Percentiles rank a stretch among this genome's conserved stretches.
Evolutionary conservation across 2,888 invertebrate genomes (phyloP).

Genomic region (Elysia crispata): DNA sequence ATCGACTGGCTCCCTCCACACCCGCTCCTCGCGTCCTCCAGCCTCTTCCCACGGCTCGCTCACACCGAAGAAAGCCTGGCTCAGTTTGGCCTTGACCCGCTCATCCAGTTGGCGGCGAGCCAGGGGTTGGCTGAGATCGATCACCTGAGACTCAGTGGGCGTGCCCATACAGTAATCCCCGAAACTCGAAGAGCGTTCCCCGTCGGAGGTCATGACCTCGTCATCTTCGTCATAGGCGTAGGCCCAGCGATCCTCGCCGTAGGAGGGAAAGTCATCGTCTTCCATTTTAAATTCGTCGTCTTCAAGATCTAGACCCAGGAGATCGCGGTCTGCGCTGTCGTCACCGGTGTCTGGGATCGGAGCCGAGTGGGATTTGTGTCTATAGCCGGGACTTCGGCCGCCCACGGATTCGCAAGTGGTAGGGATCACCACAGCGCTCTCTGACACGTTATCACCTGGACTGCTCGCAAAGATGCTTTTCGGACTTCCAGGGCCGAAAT

Average conservation of each 20-base stretch:
- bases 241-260: conserved; percentile 41
- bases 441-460: not conserved
- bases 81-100: conserved; percentile 40
- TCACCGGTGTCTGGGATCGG: no score
- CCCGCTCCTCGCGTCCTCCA: conserved; percentile 13
- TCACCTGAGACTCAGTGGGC: conserved; percentile 38
- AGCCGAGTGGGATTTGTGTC: not conserved
- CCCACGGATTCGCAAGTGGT: conserved; percentile 13
- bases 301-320: conserved; percentile 31
- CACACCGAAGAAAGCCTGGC: conserved; percentile 38
- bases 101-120: conserved; percentile 37
- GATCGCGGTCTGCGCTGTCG: conserved; percentile 28
- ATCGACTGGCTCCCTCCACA: not conserved
- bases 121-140: conserved; percentile 44
- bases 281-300: conserved; percentile 36
- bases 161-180: conserved; percentile 49
- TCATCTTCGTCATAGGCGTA: conserved; percentile 47
- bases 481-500: conserved; percentile 47
- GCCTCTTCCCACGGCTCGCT: conserved; percentile 21
- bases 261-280: conserved; percentile 10
- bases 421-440: conserved; percentile 10
- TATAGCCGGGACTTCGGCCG: not conserved
- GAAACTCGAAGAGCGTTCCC: conserved; percentile 44
- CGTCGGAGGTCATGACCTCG: conserved; percentile 18
- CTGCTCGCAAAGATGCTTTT: conserved; percentile 32